Evolutionary conservation across 2,888 invertebrate genomes (phyloP), one percentile per base, ranked within the genome.

Genomic region (Ditylenchus weischeri): DNA sequence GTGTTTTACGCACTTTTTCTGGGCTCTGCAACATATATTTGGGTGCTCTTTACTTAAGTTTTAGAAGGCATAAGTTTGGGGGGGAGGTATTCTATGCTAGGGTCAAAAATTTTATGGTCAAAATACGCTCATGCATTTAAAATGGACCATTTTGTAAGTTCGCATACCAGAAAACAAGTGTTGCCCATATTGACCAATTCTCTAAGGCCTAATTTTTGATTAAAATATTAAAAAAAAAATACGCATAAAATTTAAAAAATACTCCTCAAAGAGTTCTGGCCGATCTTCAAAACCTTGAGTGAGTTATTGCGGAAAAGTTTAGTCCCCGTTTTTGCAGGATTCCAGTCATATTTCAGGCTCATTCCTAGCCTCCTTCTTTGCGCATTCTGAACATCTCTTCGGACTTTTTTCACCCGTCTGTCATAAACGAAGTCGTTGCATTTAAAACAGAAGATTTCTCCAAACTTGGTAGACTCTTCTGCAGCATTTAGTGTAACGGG

Each of bases 141-240:
- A n/a, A n/a, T n/a, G n/a, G n/a, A n/a, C n/a, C n/a, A n/a, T n/a
- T n/a, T n/a, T 43, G 15, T 2, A 43, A 64, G 19, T 38, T 49
- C 21, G 85, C 94, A 96, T 10, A 43, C 43, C 92, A 98, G 93
- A 84, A 94, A 98, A 86, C 96, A 98, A 5, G 96, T 96, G 76
- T 93, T 91, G 48, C 96, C 96, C 72, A 98, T 87, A 86, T 98
- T 98, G 80, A 94, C 89, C 66, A 98, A 86, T 0, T 96, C 96
- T 65, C 96, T 87, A 68, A 98, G 86, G 50, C 96, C 89, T 62
- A 29, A 62, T 19, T 35, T n/a, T n/a, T 11, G 10, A 47, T 0
- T 38, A 54, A 54, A 54, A 13, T 10, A 10, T 29, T 18, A 54
- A 10, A 10, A 10, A 54, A n/a, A n/a, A n/a, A n/a, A n/a, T n/a